phyloP scores from a whole-genome alignment of 2,888 invertebrate species.

The Rhimphoctona megacephalus region DNA sequence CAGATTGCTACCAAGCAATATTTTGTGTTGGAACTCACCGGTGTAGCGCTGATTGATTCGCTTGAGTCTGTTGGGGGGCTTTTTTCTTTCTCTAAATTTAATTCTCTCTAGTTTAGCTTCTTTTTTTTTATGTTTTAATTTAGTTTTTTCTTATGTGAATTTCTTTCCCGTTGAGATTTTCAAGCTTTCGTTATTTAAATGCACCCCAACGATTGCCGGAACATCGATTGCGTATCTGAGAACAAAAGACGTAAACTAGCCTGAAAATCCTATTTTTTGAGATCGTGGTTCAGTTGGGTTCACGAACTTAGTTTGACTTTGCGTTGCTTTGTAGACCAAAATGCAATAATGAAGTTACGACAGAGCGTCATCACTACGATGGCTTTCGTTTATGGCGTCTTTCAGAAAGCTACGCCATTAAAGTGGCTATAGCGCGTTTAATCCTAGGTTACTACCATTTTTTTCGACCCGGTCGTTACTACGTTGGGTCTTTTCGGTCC shows the following conservation, averaged over 20 bases:
- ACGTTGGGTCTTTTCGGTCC: too few species aligned
- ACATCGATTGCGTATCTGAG: conserved; percentile 48
- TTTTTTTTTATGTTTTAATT: neutral
- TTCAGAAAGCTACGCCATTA: neutral
- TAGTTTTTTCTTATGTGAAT: neutral
- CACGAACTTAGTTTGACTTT: neutral
- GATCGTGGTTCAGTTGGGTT: neutral
- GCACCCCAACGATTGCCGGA: conserved; percentile 38
- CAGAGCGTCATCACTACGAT: neutral
- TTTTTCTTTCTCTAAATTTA: conserved; percentile 1
- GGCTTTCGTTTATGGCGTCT: neutral
- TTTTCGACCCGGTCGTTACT: too few species aligned
- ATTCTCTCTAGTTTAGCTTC: neutral
- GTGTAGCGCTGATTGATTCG: conserved; percentile 72
- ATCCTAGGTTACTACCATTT: too few species aligned
- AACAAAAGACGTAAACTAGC: neutral
- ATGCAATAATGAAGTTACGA: neutral
- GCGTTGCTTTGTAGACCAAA: neutral
- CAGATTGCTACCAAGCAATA: conserved; percentile 83
- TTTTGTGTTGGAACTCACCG: conserved; percentile 84
- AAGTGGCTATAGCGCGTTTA: neutral
- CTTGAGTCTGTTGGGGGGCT: conserved; percentile 27
- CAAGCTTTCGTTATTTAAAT: neutral
- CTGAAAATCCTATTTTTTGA: neutral
- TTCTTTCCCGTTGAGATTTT: neutral